Evolutionary conservation across 2,113 vertebrate species (phyloP).

Genomic region (Eolophus roseicapilla): DNA sequence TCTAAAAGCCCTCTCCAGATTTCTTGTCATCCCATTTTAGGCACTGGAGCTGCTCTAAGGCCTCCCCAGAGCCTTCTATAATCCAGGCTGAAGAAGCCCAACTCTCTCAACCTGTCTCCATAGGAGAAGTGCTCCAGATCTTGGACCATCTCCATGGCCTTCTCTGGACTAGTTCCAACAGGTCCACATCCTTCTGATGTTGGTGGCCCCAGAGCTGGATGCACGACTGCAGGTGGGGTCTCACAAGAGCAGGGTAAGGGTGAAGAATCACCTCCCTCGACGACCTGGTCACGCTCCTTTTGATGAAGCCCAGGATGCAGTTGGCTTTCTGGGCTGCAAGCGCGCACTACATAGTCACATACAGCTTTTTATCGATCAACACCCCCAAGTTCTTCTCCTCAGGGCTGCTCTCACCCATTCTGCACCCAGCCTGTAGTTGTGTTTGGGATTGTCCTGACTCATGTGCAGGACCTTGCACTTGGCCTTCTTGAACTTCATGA

Average conservation of each 20-base stretch:
- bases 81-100: background rate
- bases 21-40: background rate
- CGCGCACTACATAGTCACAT: background rate
- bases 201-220: background rate
- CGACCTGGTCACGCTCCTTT: background rate
- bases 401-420: background rate
- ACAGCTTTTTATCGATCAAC: background rate
- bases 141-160: background rate
- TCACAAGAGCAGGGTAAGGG: background rate
- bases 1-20: background rate
- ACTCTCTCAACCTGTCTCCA: background rate
- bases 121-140: background rate
- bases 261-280: background rate
- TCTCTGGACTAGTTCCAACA: background rate
- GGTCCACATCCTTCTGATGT: background rate
- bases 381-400: background rate
- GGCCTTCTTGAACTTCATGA: background rate
- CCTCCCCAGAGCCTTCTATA: background rate
- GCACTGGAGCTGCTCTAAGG: background rate
- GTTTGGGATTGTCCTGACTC: background rate
- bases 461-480: background rate
- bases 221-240: background rate
- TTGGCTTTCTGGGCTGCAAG: too few species aligned
- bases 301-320: background rate
- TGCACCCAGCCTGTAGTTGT: background rate